phyloP scores from a whole-genome alignment of 2,797 vertebrate species.

The Chelmon rostratus region DNA sequence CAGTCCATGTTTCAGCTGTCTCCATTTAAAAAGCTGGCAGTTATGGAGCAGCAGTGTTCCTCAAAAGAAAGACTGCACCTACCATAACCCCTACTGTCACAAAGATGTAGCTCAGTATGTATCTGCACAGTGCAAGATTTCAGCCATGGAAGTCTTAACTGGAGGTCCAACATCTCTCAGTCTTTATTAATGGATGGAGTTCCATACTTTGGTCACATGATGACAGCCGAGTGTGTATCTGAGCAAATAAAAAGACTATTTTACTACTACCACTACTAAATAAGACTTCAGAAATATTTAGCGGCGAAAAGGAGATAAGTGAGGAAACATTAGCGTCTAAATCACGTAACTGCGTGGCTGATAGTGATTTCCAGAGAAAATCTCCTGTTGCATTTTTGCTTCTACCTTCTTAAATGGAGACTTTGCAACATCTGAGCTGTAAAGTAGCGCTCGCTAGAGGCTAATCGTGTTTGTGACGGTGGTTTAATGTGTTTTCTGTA shows the following conservation, averaged over 20 bases:
- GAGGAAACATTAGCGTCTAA: background rate
- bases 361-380: background rate
- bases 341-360: background rate
- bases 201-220: no score
- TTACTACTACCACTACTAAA: no score
- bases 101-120: no score
- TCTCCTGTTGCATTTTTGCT: background rate
- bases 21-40: background rate
- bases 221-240: no score
- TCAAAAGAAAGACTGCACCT: background rate
- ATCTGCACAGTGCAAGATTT: no score
- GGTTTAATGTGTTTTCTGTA: conserved; percentile 3
- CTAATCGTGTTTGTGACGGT: background rate
- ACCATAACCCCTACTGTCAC: background rate
- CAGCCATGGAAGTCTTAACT: no score
- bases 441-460: background rate
- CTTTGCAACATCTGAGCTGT: background rate
- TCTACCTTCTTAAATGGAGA: background rate
- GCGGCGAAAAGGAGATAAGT: background rate
- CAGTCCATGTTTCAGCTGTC: background rate
- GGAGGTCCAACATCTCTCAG: no score
- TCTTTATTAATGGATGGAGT: no score
- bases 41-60: background rate
- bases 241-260: no score
- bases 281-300: no score